Percentiles rank a stretch among this genome's conserved stretches.
phyloP scores from a whole-genome alignment of 2,888 invertebrate genomes.

The Hypomecis atomaria region DNA sequence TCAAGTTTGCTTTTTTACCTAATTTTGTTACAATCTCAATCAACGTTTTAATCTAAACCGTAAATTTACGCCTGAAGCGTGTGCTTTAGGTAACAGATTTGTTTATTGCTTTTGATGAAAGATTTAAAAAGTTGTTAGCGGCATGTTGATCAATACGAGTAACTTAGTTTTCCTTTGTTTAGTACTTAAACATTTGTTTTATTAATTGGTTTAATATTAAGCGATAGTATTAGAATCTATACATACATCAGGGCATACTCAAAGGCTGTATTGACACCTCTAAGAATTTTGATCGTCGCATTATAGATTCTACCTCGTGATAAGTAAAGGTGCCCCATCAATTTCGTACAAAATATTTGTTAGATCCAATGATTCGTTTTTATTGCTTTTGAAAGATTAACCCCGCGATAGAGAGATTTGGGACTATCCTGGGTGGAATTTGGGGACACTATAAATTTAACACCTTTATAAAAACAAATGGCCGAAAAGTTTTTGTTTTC shows the following conservation, averaged over 20 bases:
- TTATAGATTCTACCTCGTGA: constrained; percentile 71
- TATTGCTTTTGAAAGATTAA: constrained; percentile 80
- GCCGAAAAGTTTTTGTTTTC: constrained; percentile 20
- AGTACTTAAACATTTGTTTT: neutral
- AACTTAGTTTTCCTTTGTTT: neutral
- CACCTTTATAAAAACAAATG: constrained; percentile 58
- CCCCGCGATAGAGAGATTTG: constrained; percentile 78
- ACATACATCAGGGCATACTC: constrained; percentile 65
- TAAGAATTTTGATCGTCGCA: constrained; percentile 79
- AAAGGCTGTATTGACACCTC: constrained; percentile 80
- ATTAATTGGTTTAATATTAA: constrained; percentile 40
- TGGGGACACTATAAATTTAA: constrained; percentile 71
- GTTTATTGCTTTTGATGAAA: constrained; percentile 8
- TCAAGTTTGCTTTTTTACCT: constrained; percentile 22
- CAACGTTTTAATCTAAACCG: constrained; percentile 29
- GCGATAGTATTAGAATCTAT: constrained; percentile 56
- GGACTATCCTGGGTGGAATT: constrained; percentile 68
- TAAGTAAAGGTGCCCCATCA: constrained; percentile 77
- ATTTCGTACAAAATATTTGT: constrained; percentile 82
- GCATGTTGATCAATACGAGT: neutral
- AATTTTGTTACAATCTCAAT: constrained; percentile 46
- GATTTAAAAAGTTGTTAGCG: constrained; percentile 6
- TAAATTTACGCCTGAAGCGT: constrained; percentile 1
- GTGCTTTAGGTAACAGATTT: constrained; percentile 10
- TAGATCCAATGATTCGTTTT: constrained; percentile 80